These are phyloP conservation scores for Asbolus verrucosus DNA, from an alignment of 1,140 invertebrate species.

Conservation along the genomic window DNA sequence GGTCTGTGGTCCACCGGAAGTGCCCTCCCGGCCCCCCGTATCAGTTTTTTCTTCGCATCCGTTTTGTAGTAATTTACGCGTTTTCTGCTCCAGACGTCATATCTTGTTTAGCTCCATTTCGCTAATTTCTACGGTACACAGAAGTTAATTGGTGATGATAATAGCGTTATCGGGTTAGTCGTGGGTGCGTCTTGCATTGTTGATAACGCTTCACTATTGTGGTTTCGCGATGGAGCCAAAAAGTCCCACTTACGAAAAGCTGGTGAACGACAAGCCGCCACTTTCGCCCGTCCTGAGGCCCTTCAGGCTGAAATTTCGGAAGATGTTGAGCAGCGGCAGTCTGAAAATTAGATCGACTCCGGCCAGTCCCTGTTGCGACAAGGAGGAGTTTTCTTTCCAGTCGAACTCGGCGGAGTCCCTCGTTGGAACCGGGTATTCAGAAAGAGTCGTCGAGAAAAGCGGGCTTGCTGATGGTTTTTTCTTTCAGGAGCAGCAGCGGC, in stretches of 20 bases:
- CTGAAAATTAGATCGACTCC: conserved; percentile 29
- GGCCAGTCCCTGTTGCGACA: conserved; percentile 21
- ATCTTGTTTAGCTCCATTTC: conserved; percentile 20
- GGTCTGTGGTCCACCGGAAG: conserved; percentile 16
- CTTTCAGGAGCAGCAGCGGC: conserved; percentile 38
- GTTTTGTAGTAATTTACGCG: conserved; percentile 24
- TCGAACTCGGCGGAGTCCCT: conserved; percentile 18
- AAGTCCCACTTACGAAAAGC: conserved; percentile 43
- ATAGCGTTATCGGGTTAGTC: conserved; percentile 24
- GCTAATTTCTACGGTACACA: conserved; percentile 36
- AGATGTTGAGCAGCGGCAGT: conserved; percentile 47
- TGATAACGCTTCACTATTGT: too few species aligned
- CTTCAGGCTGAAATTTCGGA: conserved; percentile 46
- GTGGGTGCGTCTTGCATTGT: neutral
- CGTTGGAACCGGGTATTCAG: neutral
- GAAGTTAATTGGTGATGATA: conserved; percentile 15
- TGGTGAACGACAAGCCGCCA: conserved; percentile 41
- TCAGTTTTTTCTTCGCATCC: conserved; percentile 31
- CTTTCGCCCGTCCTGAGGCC: conserved; percentile 26
- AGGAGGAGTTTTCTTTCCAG: conserved; percentile 28
- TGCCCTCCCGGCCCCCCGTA: conserved; percentile 1
- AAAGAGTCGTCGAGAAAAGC: neutral
- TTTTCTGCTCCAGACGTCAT: conserved; percentile 20
- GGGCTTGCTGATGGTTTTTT: neutral
- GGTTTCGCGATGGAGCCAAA: conserved; percentile 37